Conservation (phyloP, 2,888 invertebrate species). For the Alsophila aescularia region DNA sequence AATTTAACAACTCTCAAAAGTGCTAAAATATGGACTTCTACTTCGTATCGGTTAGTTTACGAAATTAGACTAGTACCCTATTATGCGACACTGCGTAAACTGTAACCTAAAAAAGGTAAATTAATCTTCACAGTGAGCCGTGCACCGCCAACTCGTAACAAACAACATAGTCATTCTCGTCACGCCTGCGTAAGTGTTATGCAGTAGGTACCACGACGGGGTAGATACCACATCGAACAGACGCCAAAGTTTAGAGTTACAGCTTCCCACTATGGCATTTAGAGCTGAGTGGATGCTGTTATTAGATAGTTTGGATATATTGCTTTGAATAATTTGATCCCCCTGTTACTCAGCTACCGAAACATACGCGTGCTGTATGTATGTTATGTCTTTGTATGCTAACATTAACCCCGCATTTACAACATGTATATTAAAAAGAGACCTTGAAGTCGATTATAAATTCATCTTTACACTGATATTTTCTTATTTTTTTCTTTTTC, state of each 20-base stretch:
- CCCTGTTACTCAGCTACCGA: no score
- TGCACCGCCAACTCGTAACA: not conserved
- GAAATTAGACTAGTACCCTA: not conserved
- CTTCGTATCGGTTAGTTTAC: no score
- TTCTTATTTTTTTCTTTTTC: no score
- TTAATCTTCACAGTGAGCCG: not conserved
- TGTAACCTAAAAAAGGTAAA: not conserved
- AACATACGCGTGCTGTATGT: no score
- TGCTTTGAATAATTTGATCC: not conserved
- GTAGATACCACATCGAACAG: constrained; percentile 17
- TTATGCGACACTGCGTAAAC: constrained; percentile 2
- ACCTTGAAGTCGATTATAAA: no score
- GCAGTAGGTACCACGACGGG: constrained; percentile 8
- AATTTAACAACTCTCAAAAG: no score
- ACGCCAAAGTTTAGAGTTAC: constrained; percentile 15
- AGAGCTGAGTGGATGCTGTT: not conserved
- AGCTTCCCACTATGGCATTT: constrained; percentile 2
- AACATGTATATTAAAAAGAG: no score
- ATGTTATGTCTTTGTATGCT: no score
- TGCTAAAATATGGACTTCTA: no score
- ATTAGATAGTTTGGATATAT: not conserved
- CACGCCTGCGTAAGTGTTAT: constrained; percentile 12
- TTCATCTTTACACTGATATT: no score
- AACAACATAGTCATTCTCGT: constrained; percentile 1
- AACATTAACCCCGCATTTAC: no score